phyloP scores from a whole-genome alignment of 2,113 vertebrate species.

The Tupaia chinensis region DNA sequence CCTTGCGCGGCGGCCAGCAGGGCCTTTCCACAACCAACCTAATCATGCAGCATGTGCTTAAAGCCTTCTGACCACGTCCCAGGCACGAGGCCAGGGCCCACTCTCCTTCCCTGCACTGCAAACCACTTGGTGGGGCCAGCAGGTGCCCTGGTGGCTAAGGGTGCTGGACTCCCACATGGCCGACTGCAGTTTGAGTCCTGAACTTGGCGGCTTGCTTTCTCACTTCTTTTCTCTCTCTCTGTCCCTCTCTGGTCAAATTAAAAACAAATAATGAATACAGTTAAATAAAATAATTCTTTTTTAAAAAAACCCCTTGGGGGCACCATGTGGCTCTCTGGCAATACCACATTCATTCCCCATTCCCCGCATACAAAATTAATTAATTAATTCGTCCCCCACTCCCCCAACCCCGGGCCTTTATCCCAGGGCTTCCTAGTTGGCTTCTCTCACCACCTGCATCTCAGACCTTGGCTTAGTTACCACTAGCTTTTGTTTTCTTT shows the following conservation, averaged over 20 bases:
- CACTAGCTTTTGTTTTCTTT: no score
- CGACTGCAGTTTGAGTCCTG: no score
- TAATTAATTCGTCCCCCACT: no score
- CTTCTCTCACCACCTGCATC: neutral
- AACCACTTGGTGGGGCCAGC: neutral
- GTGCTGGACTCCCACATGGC: no score
- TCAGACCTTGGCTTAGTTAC: neutral
- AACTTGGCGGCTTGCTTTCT: no score
- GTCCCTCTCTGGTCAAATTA: no score
- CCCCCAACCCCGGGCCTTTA: no score
- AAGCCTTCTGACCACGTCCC: neutral
- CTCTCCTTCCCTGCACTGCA: neutral
- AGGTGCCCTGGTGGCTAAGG: no score
- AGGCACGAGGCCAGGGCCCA: neutral
- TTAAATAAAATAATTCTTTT: no score
- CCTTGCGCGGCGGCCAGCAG: neutral
- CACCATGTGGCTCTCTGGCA: neutral
- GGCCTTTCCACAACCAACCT: neutral
- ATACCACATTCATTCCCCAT: neutral
- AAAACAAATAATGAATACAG: no score
- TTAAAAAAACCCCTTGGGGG: neutral
- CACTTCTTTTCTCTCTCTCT: no score
- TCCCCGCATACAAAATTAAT: no score
- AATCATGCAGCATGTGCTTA: neutral
- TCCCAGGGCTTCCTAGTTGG: neutral